Evolutionary conservation across 1,140 invertebrate genomes (phyloP).

Genomic region (Euglossa dilemma): DNA sequence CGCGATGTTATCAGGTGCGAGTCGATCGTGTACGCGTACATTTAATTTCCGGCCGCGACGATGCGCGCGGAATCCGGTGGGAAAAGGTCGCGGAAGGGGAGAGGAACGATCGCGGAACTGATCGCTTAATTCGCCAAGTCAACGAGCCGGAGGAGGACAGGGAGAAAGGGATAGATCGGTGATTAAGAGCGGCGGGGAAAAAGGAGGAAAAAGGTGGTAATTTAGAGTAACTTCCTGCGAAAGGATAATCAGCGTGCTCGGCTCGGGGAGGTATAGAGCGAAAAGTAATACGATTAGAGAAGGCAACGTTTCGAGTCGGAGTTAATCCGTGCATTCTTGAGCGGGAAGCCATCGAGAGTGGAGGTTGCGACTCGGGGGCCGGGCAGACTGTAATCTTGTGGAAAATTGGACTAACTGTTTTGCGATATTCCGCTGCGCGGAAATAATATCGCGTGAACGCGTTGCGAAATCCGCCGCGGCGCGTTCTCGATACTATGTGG

Average conservation of each 20-base stretch:
- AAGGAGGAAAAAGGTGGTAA: neutral
- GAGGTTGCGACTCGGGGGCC: neutral
- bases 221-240: conserved; percentile 24
- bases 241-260: conserved; percentile 16
- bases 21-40: conserved; percentile 33
- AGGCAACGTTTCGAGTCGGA: neutral
- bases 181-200: conserved; percentile 1
- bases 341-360: neutral
- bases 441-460: conserved; percentile 1
- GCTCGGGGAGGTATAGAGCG: neutral
- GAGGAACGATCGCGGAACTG: conserved; percentile 2
- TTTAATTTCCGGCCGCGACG: conserved; percentile 55
- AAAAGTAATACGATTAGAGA: conserved; percentile 23
- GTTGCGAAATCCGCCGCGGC: neutral
- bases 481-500: neutral
- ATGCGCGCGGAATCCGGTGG: neutral
- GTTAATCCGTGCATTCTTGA: conserved; percentile 1
- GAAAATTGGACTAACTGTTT: conserved; percentile 31
- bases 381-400: conserved; percentile 1
- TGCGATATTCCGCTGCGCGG: neutral
- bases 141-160: neutral
- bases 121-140: conserved; percentile 43
- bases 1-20: conserved; percentile 43
- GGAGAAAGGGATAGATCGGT: neutral
- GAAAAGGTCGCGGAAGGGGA: neutral